Evolutionary conservation across 2,113 vertebrate genomes (phyloP), one percentile per base, ranked within the genome.

Genomic region (Condylura cristata): DNA sequence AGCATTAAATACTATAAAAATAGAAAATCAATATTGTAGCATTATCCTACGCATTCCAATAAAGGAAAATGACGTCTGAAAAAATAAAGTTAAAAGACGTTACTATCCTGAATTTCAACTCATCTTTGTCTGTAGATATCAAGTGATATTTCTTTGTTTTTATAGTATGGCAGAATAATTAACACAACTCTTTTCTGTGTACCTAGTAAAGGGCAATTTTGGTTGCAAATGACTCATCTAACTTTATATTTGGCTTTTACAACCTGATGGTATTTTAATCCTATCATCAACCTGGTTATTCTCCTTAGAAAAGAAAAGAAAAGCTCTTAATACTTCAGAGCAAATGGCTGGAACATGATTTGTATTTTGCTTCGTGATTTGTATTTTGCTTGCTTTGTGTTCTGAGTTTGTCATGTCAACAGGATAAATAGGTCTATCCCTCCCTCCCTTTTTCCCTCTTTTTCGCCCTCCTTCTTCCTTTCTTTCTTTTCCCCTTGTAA

Each of bases 351-450:
- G 75, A 89, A 63, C 74, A 72, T 75, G 66, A 87, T 76, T 22
- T 89, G 2, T 92, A 88, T 94, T 90, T 86, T 74, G n/a, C n/a
- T n/a, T n/a, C n/a, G n/a, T n/a, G n/a, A n/a, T n/a, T n/a, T n/a
- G n/a, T n/a, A n/a, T n/a, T 24, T 51, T 95, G 56, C 85, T 96
- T 93, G 9, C 58, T 9, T 61, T 61, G 44, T 58, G 9, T 16
- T 84, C 20, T 53, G 81, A 95, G 22, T 5, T 90, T 96, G 90
- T 95, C 80, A 90, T 61, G 78, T 79, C 46, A 97, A 96, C 75
- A 82, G 85, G 95, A 97, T n/a, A 96, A 86, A 34, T 46, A 53
- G 13, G 2, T 32, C 5, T 18, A 68, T 60, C 80, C 82, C 11
- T 37, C 72, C 14, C 4, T n/a, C 28, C 24, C 17, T 26, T 16